Evolutionary conservation across 2,113 vertebrate genomes (phyloP).

Genomic region (Oryzias javanicus): DNA sequence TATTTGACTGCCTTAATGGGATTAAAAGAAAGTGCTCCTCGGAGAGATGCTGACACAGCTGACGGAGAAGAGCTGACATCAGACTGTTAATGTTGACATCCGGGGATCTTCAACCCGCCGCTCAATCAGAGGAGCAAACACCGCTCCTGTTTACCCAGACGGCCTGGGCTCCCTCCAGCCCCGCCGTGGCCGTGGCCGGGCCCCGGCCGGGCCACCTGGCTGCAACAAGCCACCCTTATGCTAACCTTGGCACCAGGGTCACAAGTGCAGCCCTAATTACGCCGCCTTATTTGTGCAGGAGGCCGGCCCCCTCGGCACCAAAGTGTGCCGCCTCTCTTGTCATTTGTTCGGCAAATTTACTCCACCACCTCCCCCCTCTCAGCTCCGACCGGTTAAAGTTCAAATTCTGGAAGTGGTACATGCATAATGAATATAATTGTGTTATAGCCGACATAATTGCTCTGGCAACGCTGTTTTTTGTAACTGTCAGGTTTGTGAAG

Average conservation of each 20-base stretch:
- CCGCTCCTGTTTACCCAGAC: slow-evolving; percentile 63
- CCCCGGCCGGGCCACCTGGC: slow-evolving; percentile 65
- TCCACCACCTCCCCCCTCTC: slow-evolving; percentile 11
- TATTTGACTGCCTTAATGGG: too few relatives aligned
- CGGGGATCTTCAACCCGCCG: slow-evolving; percentile 40
- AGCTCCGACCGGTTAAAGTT: slow-evolving; percentile 51
- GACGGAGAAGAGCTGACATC: slow-evolving; percentile 60
- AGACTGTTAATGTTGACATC: slow-evolving; percentile 76
- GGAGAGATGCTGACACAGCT: slow-evolving; percentile 55
- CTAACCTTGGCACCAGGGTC: slow-evolving; percentile 76
- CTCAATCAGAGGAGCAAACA: slow-evolving; percentile 79
- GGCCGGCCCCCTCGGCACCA: slow-evolving; percentile 49
- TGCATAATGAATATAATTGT: slow-evolving; percentile 70
- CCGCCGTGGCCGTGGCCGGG: slow-evolving; percentile 6
- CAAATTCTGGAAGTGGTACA: slow-evolving; percentile 58
- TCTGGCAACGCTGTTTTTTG: slow-evolving; percentile 62
- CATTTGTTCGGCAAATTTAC: slow-evolving; percentile 68
- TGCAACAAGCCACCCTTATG: slow-evolving; percentile 28
- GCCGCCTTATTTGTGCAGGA: slow-evolving; percentile 63
- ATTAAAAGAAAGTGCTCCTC: too few relatives aligned
- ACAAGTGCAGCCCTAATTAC: slow-evolving; percentile 75
- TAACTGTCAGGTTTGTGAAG: slow-evolving; percentile 68
- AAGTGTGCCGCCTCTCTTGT: slow-evolving; percentile 47
- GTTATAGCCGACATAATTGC: slow-evolving; percentile 57
- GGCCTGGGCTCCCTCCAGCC: slow-evolving; percentile 4